Percentiles rank a stretch among this genome's conserved stretches.
phyloP scores from a whole-genome alignment of 2,113 vertebrate genomes.

The Phalacrocorax carbo region DNA sequence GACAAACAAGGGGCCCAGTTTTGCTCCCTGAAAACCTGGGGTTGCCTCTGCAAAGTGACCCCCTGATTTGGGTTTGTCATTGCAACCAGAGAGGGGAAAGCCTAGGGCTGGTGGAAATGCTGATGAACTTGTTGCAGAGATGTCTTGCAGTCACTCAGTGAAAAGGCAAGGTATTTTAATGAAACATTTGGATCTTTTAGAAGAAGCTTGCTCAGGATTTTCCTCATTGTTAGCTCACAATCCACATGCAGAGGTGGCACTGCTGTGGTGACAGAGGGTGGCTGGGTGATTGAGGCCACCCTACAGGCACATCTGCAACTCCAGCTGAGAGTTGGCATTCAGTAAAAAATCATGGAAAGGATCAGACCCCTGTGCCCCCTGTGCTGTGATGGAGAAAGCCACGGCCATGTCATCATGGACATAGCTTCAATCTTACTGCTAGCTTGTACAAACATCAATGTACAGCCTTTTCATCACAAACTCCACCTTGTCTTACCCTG shows the following conservation, averaged over 20 bases:
- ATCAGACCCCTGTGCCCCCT: not conserved
- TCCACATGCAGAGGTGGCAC: not conserved
- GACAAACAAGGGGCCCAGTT: not conserved
- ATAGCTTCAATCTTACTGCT: not conserved
- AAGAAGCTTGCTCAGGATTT: not conserved
- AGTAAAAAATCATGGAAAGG: fast-evolving
- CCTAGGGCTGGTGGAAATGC: not conserved
- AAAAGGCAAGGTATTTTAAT: not conserved
- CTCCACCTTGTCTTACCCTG: not conserved
- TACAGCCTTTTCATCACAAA: fast-evolving
- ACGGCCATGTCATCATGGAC: not conserved
- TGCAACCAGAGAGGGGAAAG: not conserved
- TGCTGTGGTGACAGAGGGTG: not conserved
- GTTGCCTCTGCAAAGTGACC: not conserved
- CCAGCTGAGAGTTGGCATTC: not conserved
- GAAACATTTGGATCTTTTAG: not conserved
- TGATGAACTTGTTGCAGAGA: not conserved
- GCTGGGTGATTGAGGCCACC: not conserved
- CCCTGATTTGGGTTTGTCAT: not conserved
- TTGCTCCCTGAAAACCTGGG: not conserved
- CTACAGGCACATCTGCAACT: not conserved
- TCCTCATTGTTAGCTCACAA: fast-evolving
- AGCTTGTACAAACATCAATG: not conserved
- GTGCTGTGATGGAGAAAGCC: not conserved
- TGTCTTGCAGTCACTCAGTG: too few relatives aligned